Conservation (phyloP, 2,113 vertebrate species). For the Rhagologus leucostigma region DNA sequence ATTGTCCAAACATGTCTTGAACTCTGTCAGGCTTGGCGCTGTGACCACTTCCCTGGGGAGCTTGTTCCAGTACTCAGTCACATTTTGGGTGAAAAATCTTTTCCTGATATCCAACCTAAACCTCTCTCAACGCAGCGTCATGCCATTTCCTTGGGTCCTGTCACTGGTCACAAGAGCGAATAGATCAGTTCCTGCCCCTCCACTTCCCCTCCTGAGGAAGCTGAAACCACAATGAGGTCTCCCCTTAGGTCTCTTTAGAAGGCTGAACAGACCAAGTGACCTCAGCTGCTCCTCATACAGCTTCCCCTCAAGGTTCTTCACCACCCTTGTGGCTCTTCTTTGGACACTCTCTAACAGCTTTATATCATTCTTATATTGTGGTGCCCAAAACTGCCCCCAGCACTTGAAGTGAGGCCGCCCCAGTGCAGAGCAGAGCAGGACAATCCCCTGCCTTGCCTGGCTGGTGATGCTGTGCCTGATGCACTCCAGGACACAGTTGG, state of each 20-base stretch:
- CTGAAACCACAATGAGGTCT: neutral
- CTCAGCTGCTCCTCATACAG: neutral
- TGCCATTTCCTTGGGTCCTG: neutral
- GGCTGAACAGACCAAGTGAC: neutral
- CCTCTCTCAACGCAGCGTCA: neutral
- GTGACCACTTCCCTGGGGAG: neutral
- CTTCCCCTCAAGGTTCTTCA: neutral
- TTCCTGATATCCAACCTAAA: neutral
- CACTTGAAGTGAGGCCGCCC: rapidly evolving
- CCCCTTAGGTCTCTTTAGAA: too few relatives aligned
- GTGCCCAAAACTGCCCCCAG: neutral
- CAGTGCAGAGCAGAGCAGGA: neutral
- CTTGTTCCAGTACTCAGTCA: neutral
- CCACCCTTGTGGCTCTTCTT: neutral
- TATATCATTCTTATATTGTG: too few relatives aligned
- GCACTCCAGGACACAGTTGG: neutral
- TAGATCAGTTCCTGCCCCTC: neutral
- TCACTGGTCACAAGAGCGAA: neutral
- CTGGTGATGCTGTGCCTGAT: neutral
- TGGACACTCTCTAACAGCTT: neutral
- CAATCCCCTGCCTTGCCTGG: neutral
- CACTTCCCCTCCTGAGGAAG: neutral
- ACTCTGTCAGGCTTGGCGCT: neutral
- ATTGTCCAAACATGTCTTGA: neutral
- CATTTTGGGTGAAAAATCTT: neutral